phyloP scores from a whole-genome alignment of 2,797 vertebrate species.

The Molossus molossus region DNA sequence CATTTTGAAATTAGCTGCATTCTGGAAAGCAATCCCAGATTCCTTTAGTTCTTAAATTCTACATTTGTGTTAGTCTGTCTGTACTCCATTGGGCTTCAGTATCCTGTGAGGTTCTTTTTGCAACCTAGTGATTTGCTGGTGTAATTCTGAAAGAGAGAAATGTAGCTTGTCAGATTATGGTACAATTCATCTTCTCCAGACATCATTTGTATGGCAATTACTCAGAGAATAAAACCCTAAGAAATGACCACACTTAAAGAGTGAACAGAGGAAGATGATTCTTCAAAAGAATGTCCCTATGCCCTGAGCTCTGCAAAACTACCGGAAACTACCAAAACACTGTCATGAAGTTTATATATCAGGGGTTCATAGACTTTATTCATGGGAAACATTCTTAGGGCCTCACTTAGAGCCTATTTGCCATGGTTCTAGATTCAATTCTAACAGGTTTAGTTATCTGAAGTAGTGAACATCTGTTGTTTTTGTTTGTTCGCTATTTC shows the following conservation, averaged over 20 bases:
- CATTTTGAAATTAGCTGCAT: slow-evolving; percentile 58
- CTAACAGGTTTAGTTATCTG: background rate
- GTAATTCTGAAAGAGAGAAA: slow-evolving; percentile 35
- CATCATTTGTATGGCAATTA: slow-evolving; percentile 58
- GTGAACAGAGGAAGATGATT: slow-evolving; percentile 15
- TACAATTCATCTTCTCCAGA: slow-evolving; percentile 28
- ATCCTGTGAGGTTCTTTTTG: background rate
- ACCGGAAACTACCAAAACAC: background rate
- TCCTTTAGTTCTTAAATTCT: slow-evolving; percentile 60
- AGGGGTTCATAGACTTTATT: background rate
- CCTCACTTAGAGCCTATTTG: slow-evolving; percentile 10
- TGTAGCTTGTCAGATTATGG: slow-evolving; percentile 25
- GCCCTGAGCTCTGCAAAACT: slow-evolving; percentile 8
- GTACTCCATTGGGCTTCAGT: slow-evolving; percentile 16
- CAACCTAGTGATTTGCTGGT: slow-evolving; percentile 10
- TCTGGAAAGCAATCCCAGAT: slow-evolving; percentile 53
- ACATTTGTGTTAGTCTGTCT: background rate
- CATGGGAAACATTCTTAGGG: background rate
- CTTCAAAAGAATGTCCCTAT: background rate
- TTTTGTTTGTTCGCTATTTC: slow-evolving; percentile 35
- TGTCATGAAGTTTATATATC: background rate
- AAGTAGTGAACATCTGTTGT: background rate
- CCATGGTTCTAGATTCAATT: slow-evolving; percentile 25
- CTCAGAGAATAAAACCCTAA: slow-evolving; percentile 62
- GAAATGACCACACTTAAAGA: slow-evolving; percentile 4